A percentile compares a stretch with the other conserved stretches of the same genome.
phyloP scores from a whole-genome alignment of 2,888 invertebrate species.

The Dione vanillae region DNA sequence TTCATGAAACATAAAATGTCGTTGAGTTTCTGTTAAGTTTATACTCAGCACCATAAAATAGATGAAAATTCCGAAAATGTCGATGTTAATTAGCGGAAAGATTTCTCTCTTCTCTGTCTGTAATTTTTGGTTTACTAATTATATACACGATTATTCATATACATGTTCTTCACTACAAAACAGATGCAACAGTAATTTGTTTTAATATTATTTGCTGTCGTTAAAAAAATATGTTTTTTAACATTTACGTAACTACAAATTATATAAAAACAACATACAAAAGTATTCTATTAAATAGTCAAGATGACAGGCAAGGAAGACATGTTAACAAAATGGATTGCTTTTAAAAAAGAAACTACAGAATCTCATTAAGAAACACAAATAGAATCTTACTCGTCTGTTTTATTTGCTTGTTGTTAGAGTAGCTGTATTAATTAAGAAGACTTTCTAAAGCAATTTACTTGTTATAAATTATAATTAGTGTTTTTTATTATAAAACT shows the following conservation, averaged over 20 bases:
- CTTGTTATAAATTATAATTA: constrained; percentile 22
- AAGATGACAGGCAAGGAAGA: background rate
- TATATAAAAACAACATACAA: background rate
- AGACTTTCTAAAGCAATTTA: constrained; percentile 35
- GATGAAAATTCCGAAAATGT: no score
- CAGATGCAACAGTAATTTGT: no score
- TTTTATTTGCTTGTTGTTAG: constrained; percentile 22
- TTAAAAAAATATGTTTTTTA: no score
- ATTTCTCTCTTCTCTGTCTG: no score
- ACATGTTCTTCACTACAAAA: no score
- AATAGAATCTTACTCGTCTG: constrained; percentile 27
- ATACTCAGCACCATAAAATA: no score
- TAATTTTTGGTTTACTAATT: no score
- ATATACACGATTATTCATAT: no score
- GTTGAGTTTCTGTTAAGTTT: no score
- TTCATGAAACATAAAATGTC: no score
- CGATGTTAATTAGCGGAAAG: no score
- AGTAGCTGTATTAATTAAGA: constrained; percentile 41
- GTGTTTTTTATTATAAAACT: constrained; percentile 1
- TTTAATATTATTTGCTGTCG: no score
- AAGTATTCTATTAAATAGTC: background rate
- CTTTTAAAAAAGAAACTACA: constrained; percentile 10
- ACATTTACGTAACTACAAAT: background rate
- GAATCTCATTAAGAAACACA: constrained; percentile 23
- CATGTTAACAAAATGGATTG: background rate